phyloP scores from a whole-genome alignment of 2,797 vertebrate species.

The Chelon labrosus region DNA sequence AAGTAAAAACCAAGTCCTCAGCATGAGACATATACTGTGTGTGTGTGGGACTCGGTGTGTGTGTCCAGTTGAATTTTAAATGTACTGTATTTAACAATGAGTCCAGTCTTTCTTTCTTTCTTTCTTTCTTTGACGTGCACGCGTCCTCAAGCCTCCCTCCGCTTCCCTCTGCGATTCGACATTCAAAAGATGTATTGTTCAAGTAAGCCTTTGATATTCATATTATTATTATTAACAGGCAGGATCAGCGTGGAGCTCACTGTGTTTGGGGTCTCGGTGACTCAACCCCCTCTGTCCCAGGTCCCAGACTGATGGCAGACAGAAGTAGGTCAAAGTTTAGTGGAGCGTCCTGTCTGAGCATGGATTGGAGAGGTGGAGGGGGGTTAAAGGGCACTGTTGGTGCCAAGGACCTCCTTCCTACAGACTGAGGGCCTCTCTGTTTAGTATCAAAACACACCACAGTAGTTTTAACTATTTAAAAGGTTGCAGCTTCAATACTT shows the following conservation, averaged over 20 bases:
- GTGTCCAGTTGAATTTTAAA: conserved; percentile 49
- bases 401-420: conserved; percentile 26
- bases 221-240: conserved; percentile 58
- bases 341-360: conserved; percentile 78
- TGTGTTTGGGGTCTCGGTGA: conserved; percentile 48
- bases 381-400: conserved; percentile 29
- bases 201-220: conserved; percentile 67
- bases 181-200: conserved; percentile 73
- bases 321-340: conserved; percentile 84
- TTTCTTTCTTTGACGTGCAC: conserved; percentile 45
- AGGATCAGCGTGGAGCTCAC: conserved; percentile 47
- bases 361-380: conserved; percentile 46
- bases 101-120: conserved; percentile 23
- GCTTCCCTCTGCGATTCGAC: conserved; percentile 54
- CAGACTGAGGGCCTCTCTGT: background rate
- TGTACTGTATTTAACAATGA: conserved; percentile 52
- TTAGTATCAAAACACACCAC: conserved; percentile 9
- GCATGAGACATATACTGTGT: conserved; percentile 17
- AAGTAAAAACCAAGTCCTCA: conserved; percentile 65
- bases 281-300: background rate
- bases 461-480: background rate
- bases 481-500: background rate
- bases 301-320: conserved; percentile 52
- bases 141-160: conserved; percentile 51
- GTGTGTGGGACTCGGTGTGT: conserved; percentile 20